These are phyloP conservation scores for Gallinago paraguaiae DNA, from an alignment of 2,113 vertebrate genomes.

Conservation along the genomic window DNA sequence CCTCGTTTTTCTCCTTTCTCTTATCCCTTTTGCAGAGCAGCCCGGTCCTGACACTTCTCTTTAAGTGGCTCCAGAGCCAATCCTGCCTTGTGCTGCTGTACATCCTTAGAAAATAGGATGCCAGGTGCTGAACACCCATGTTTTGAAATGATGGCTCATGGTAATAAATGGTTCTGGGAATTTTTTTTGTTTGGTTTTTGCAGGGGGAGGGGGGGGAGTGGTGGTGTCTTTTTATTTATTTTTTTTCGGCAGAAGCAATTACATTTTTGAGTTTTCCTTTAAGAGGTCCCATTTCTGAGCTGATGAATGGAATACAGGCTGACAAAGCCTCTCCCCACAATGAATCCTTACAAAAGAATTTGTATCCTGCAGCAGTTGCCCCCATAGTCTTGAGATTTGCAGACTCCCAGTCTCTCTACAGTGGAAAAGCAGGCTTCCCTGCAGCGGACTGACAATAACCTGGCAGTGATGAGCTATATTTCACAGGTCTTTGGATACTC, in stretches of 20 bases:
- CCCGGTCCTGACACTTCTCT: conserved; percentile 45
- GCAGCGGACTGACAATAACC: not conserved
- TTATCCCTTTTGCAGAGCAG: not conserved
- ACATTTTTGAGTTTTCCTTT: not conserved
- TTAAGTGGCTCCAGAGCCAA: not conserved
- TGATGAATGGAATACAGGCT: not conserved
- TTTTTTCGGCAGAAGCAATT: not conserved
- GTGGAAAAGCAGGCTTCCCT: not conserved
- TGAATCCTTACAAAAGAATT: not conserved
- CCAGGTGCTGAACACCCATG: conserved; percentile 33
- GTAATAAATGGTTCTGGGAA: not conserved
- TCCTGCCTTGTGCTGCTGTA: conserved; percentile 5
- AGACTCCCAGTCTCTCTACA: not conserved
- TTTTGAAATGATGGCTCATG: not conserved
- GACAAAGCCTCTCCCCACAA: not conserved
- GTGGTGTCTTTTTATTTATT: too few species aligned
- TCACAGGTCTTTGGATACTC: not conserved
- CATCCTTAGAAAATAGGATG: conserved; percentile 1
- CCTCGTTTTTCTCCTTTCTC: conserved; percentile 1
- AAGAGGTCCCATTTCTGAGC: not conserved
- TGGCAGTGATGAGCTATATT: not conserved
- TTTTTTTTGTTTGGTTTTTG: not conserved
- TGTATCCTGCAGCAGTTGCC: not conserved
- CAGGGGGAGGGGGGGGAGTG: too few species aligned
- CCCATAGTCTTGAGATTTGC: not conserved